Evolutionary conservation across 2,797 vertebrate genomes (phyloP).

Genomic region (Gymnopithys bicolor): DNA sequence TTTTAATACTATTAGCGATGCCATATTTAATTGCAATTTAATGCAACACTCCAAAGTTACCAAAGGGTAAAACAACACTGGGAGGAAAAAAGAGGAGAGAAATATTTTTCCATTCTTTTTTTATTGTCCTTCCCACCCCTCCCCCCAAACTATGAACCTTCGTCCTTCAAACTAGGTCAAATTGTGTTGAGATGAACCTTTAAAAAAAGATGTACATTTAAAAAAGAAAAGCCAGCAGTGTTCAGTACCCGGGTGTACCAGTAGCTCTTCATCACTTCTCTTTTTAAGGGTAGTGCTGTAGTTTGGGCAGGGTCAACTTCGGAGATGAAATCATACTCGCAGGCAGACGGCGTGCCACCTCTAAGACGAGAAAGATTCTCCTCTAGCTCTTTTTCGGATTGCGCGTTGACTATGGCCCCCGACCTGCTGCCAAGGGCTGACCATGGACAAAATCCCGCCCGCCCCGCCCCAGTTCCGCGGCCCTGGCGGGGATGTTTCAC

Average conservation of each 20-base stretch:
- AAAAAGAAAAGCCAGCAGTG: not conserved
- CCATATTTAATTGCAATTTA: not conserved
- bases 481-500: not conserved
- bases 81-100: not conserved
- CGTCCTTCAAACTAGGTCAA: not conserved
- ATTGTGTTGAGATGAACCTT: not conserved
- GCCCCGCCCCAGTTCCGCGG: no score
- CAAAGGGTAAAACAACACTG: not conserved
- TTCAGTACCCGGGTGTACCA: not conserved
- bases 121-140: not conserved
- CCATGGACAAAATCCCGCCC: rapidly evolving
- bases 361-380: not conserved
- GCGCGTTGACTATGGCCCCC: rapidly evolving
- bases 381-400: no score
- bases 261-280: not conserved
- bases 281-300: not conserved
- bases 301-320: not conserved
- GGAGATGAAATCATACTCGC: not conserved
- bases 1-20: not conserved
- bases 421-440: rapidly evolving
- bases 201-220: no score
- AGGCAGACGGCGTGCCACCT: not conserved
- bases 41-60: not conserved
- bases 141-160: not conserved
- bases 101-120: not conserved